phyloP scores from a whole-genome alignment of 2,113 vertebrate species.

The Rutilus rutilus region DNA sequence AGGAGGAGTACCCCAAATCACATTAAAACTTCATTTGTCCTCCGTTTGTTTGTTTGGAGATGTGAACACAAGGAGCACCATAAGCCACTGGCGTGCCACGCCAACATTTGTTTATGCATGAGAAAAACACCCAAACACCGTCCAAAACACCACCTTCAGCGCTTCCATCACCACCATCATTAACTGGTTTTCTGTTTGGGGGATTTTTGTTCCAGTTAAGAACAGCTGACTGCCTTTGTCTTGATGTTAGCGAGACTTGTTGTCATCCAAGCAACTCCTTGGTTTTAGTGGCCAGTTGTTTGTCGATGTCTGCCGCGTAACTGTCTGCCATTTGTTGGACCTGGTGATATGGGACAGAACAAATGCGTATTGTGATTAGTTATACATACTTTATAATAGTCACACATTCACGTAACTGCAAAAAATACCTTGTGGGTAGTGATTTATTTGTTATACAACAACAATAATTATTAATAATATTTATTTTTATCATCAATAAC shows the following conservation, averaged over 20 bases:
- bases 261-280: constrained; percentile 88
- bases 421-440: not conserved
- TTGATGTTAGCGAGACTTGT: not conserved
- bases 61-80: constrained; percentile 52
- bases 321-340: constrained; percentile 92
- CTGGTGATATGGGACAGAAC: constrained; percentile 67
- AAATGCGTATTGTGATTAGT: not conserved
- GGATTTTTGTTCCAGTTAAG: constrained; percentile 5
- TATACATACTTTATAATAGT: not conserved
- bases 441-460: not conserved
- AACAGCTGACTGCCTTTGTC: not conserved
- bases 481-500: too few species aligned
- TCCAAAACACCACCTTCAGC: constrained; percentile 25
- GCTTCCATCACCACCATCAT: constrained; percentile 30
- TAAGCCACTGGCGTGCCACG: constrained; percentile 60
- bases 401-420: not conserved
- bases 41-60: constrained; percentile 75
- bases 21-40: constrained; percentile 78
- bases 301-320: constrained; percentile 82
- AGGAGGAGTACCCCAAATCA: constrained; percentile 77
- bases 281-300: constrained; percentile 86
- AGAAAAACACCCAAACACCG: constrained; percentile 60
- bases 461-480: not conserved
- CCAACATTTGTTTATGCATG: constrained; percentile 63
- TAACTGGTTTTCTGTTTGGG: constrained; percentile 29